These are phyloP conservation scores for Melinopterus prodromus DNA, from an alignment of 2,888 invertebrate genomes.

Conservation along the genomic window DNA sequence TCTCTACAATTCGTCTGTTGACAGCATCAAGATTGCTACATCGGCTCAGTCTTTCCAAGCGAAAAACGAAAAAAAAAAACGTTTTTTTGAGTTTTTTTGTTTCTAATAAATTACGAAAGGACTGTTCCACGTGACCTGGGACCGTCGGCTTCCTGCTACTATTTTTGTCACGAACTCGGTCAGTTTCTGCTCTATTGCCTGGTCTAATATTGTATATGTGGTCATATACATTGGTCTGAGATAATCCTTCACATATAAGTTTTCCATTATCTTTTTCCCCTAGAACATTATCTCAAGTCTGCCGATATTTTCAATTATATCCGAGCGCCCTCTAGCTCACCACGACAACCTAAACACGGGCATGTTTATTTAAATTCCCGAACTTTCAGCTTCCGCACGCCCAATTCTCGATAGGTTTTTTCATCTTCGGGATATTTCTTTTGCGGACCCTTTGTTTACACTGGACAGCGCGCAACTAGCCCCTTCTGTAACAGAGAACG, in stretches of 20 bases:
- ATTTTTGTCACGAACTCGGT: no score
- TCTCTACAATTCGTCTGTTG: no score
- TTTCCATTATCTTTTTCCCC: background rate
- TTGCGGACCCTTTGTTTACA: background rate
- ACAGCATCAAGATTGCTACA: no score
- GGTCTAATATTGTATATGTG: no score
- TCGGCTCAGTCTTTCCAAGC: no score
- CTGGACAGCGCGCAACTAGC: background rate
- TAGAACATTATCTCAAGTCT: background rate
- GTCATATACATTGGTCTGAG: no score
- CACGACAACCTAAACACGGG: background rate
- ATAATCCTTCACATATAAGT: background rate
- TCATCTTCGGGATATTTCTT: background rate
- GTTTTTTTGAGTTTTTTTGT: no score
- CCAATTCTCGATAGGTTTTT: background rate
- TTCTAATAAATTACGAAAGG: no score
- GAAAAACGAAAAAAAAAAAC: no score
- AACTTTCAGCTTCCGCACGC: background rate
- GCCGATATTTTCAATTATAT: background rate
- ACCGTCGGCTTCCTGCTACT: no score
- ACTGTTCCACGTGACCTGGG: no score
- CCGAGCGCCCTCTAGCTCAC: background rate
- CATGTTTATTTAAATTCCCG: background rate
- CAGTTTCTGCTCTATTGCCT: no score
- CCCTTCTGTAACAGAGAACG: background rate